Percentiles rank a stretch among this genome's conserved stretches.
Conservation (phyloP, 2,888 invertebrate species). For the Stenotaenia linearis region DNA sequence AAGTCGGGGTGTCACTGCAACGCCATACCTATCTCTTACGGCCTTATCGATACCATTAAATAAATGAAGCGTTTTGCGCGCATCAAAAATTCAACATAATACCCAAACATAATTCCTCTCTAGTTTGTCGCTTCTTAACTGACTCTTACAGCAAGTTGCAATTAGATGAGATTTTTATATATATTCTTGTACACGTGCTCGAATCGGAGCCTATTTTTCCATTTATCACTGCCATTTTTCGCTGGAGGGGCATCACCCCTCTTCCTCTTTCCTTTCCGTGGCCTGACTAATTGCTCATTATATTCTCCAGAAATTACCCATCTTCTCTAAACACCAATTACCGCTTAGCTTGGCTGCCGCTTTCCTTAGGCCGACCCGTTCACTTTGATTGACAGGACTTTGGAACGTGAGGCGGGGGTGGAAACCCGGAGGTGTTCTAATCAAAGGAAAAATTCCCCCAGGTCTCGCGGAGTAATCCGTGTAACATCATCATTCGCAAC, state of each 20-base stretch:
- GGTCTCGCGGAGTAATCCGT: neutral
- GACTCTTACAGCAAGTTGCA: neutral
- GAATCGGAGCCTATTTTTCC: neutral
- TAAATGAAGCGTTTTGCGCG: neutral
- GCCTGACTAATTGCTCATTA: conserved; percentile 29
- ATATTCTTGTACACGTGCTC: neutral
- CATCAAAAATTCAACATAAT: neutral
- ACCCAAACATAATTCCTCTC: neutral
- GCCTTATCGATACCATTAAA: neutral
- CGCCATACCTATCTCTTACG: neutral
- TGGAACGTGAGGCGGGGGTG: neutral
- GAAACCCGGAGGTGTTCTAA: neutral
- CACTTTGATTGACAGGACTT: conserved; percentile 26
- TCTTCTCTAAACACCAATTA: conserved; percentile 30
- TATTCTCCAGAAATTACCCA: conserved; percentile 28
- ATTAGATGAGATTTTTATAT: neutral
- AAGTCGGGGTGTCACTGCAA: neutral
- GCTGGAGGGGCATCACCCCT: neutral
- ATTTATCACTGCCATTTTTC: neutral
- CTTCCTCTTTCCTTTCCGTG: neutral
- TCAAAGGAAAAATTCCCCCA: neutral
- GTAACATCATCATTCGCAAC: neutral
- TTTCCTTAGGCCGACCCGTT: conserved; percentile 26
- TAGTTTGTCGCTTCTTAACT: neutral
- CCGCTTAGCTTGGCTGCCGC: conserved; percentile 14